These are phyloP conservation scores for Psittacus erithacus DNA, from an alignment of 2,113 vertebrate species.

Conservation along the genomic window DNA sequence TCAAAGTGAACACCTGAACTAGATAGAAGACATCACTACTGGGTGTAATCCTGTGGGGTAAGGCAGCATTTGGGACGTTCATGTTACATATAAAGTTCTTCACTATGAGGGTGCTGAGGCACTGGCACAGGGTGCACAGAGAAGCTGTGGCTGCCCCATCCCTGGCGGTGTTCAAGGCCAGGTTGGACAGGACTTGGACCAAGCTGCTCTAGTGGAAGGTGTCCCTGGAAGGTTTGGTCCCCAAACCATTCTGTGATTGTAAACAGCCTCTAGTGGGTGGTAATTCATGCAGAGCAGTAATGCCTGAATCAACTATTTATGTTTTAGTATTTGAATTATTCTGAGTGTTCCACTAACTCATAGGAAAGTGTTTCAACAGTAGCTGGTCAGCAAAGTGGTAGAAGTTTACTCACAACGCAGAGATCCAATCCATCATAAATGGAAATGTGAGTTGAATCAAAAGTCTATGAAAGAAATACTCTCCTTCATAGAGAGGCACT, in stretches of 20 bases:
- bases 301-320: fast-evolving
- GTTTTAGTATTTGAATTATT: neutral
- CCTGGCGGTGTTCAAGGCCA: neutral
- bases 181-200: neutral
- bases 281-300: neutral
- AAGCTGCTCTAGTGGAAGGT: neutral
- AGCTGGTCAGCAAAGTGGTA: neutral
- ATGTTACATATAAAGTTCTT: neutral
- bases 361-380: neutral
- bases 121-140: neutral
- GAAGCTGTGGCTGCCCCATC: neutral
- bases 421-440: fast-evolving
- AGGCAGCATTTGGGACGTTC: fast-evolving
- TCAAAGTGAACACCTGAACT: neutral
- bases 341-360: neutral
- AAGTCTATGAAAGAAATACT: neutral
- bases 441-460: neutral
- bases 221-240: neutral
- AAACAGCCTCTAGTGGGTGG: neutral
- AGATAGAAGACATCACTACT: neutral
- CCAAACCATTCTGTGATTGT: neutral
- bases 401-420: neutral
- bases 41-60: neutral
- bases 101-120: neutral
- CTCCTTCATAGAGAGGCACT: fast-evolving